These are phyloP conservation scores for Drosophila setifemur DNA, from an alignment of 1,140 invertebrate species.

Conservation along the genomic window DNA sequence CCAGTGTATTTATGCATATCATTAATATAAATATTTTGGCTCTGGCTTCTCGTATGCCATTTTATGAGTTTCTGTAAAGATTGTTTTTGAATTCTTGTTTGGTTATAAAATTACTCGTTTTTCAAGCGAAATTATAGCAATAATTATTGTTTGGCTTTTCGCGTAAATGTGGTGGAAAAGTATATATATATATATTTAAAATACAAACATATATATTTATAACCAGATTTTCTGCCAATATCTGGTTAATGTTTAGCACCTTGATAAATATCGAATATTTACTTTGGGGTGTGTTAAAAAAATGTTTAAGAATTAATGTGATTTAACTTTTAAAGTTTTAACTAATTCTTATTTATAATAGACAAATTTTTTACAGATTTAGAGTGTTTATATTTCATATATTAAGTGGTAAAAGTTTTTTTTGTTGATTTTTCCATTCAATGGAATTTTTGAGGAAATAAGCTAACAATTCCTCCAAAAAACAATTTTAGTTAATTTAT, in stretches of 20 bases:
- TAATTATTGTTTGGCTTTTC: slow-evolving; percentile 32
- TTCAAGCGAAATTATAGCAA: slow-evolving; percentile 48
- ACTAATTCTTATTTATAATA: no score
- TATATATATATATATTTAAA: neutral
- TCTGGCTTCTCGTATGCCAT: slow-evolving; percentile 58
- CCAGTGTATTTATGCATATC: slow-evolving; percentile 65
- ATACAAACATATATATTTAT: neutral
- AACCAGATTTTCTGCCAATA: neutral
- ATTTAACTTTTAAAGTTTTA: no score
- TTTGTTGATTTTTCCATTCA: no score
- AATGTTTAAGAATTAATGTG: no score
- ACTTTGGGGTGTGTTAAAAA: no score
- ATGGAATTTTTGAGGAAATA: no score
- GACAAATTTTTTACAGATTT: no score
- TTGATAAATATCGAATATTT: neutral
- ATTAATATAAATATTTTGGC: slow-evolving; percentile 72
- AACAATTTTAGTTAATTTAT: no score
- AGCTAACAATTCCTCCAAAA: no score
- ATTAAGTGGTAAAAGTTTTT: no score
- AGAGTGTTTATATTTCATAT: no score
- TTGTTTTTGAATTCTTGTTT: slow-evolving; percentile 41
- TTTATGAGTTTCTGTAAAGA: slow-evolving; percentile 66
- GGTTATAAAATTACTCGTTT: slow-evolving; percentile 60
- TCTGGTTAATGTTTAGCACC: slow-evolving; percentile 1
- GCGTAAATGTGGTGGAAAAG: neutral